phyloP scores from a whole-genome alignment of 1,140 invertebrate species.

The Drosophila azteca region DNA sequence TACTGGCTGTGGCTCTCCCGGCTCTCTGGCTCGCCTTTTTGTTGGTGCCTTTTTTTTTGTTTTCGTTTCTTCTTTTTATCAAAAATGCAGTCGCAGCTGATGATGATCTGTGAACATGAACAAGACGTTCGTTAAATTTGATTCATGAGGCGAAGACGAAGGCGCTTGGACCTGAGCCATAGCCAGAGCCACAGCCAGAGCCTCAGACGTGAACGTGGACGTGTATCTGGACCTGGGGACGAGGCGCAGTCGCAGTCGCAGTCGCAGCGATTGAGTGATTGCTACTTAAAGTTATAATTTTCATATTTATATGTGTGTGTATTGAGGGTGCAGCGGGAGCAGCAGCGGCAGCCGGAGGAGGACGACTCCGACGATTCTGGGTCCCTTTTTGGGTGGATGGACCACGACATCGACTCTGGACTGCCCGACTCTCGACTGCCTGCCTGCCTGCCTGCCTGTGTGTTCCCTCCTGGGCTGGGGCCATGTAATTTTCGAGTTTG shows the following conservation, averaged over 20 bases:
- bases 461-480: constrained; percentile 42
- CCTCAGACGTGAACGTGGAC: constrained; percentile 8
- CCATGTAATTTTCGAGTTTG: constrained; percentile 82
- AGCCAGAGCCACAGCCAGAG: constrained; percentile 24
- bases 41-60: constrained; percentile 20
- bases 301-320: constrained; percentile 78
- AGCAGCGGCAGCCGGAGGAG: neutral
- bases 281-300: constrained; percentile 84
- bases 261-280: constrained; percentile 83
- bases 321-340: constrained; percentile 24
- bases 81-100: constrained; percentile 81
- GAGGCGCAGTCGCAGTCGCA: constrained; percentile 57
- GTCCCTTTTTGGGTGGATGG: constrained; percentile 59
- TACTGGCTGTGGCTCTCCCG: neutral
- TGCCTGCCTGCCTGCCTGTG: constrained; percentile 23
- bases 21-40: constrained; percentile 1
- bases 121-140: constrained; percentile 83
- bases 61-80: constrained; percentile 75
- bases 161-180: constrained; percentile 16
- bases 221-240: constrained; percentile 27
- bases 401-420: constrained; percentile 21
- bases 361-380: constrained; percentile 5
- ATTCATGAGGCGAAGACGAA: constrained; percentile 74
- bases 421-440: neutral
- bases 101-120: constrained; percentile 82